Base-by-base conservation (phyloP, 2,888 invertebrate species). In the Elegia similella region DNA sequence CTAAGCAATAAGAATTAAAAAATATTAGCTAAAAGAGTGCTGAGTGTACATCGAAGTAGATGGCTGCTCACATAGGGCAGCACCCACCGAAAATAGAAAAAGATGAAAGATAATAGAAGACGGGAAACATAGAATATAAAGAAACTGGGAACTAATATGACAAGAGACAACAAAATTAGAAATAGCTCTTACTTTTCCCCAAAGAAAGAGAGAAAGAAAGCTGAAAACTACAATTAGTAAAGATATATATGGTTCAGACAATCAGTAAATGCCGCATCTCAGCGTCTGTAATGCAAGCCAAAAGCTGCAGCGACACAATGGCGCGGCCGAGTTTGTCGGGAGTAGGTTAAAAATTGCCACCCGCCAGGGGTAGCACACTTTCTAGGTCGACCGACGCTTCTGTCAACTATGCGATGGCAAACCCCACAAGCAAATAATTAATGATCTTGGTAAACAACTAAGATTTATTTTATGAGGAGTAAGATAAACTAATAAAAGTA, bases 301-400 rank as follows among this genome's bases (percentile, higher is more conserved):
- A 42, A 53, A 42, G 53, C 53, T 15, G 29, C 30, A 29, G 43
- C 16, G 58, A 56, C 30, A 60, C 58, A 58, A 60, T 48, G 52
- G 52, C 29, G 34, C 30, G 13, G 46, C 15, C 30, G 52, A 7
- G 34, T 30, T 15, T 23, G 34, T 29, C 23, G 30, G 16, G 47
- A 60, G 58, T 60, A 55, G 63, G 62, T 62, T 64, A 62, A 64
- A 59, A 60, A 61, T 59, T 60, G 52, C 57, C 60, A 56, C 56
- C 23, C 56, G 23, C 15, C 17, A 46, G 30, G 17, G 44, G 34
- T 17, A 12, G 50, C 32, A n/a, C 42, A 50, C 38, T 62, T 59
- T 62, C 47, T 58, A 55, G 61, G 62, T 62, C 59, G 56, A 56
- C 58, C 34, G 48, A 56, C 56, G 57, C 50, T 56, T 50, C 38